Percentiles rank a stretch among this genome's conserved stretches.
Conservation (phyloP, 2,113 vertebrate species). For the Ptyas mucosa region DNA sequence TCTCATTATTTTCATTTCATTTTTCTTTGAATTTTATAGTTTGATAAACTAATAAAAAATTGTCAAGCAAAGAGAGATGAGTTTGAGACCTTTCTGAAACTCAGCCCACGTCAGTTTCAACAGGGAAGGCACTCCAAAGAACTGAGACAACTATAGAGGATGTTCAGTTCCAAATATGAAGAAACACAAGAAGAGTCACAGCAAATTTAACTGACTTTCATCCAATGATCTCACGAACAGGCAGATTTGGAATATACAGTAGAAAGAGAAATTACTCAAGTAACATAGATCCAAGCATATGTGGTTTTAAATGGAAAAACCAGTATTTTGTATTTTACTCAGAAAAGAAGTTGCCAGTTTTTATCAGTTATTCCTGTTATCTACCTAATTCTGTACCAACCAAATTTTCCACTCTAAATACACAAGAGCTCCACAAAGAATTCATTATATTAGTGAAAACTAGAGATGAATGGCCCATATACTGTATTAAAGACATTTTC, state of each 20-base stretch:
- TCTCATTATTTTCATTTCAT: no score
- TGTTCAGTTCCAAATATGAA: not conserved
- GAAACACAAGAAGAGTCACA: not conserved
- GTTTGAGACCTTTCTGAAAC: not conserved
- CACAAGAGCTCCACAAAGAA: not conserved
- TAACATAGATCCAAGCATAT: not conserved
- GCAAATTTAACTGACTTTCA: not conserved
- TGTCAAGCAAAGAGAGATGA: not conserved
- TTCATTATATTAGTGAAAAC: not conserved
- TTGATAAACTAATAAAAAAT: no score
- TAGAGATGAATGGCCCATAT: not conserved
- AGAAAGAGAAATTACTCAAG: not conserved
- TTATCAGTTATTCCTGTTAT: not conserved
- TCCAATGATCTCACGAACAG: not conserved
- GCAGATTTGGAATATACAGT: not conserved
- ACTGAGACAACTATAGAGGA: not conserved
- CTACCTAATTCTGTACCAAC: not conserved
- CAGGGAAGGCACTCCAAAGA: not conserved
- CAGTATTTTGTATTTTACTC: not conserved
- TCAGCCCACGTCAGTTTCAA: not conserved
- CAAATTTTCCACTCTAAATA: not conserved
- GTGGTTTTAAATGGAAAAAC: not conserved
- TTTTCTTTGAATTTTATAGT: no score
- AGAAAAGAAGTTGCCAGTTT: not conserved
- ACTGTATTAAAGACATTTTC: not conserved